Base-by-base conservation (phyloP, 2,797 vertebrate genomes). In the Pagetopsis macropterus region DNA sequence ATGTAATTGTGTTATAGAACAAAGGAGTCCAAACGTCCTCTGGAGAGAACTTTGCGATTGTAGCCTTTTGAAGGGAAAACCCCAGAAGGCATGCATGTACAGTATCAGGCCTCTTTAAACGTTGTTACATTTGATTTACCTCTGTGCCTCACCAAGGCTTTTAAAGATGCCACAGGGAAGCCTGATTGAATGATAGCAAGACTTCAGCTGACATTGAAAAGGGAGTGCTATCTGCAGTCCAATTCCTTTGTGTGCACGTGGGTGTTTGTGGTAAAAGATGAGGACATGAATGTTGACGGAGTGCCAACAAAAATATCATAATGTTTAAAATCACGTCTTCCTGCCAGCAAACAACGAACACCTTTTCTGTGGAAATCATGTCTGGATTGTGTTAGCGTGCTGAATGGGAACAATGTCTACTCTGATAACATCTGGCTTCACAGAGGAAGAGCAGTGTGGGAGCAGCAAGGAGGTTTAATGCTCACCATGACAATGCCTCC, bases 401-500 rank as follows among this genome's bases (percentile, higher is more conserved):
- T 19, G 62, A 59, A 72, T 75, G 17, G 65, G 84, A 85, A 90
- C 79, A 86, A 83, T 80, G 66, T 72, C 63, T 59, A 49, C 65
- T 14, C 71, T 81, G 79, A 86, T 84, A 69, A 58, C 55, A 83
- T 86, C 78, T 60, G 40, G 13, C 51, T 17, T 31, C 51, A 31
- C 21, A 46, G 49, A 82, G 49, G 46, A 74, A 73, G 61, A 65
- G 44, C 65, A 70, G 56, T 63, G 63, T 3, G 68, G 46, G 75
- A 63, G 46, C 15, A 27, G 70, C 2, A 31, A 10, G 68, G 31
- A 44, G 46, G 41, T 37, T 75, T 79, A 27, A 41, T 56, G 91
- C 97, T 97, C 92, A 99, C 98, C 98, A 99, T 99, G 90, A 99
- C 97, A 0, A 99, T 95, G 6, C 98, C 98, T 65, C 98, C 98